phyloP scores from a whole-genome alignment of 2,888 invertebrate genomes.

The Pristionchus exspectatus region DNA sequence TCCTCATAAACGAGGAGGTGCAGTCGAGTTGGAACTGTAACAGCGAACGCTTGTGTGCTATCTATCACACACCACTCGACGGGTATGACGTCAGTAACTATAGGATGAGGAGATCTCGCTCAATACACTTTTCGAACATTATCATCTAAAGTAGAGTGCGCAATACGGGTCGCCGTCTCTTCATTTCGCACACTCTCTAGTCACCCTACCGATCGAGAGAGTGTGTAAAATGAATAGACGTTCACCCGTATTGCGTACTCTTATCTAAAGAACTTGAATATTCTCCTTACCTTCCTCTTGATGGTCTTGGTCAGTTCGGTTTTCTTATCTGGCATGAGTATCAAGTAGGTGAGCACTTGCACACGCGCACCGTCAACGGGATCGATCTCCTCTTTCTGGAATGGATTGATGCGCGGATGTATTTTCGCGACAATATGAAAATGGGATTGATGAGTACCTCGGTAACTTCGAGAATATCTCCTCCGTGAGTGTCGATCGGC shows the following conservation, averaged over 20 bases:
- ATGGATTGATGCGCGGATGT: not conserved
- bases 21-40: conserved; percentile 64
- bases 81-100: not conserved
- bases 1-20: conserved; percentile 58
- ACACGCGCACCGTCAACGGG: conserved; percentile 73
- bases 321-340: conserved; percentile 70
- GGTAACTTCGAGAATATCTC: conserved; percentile 34
- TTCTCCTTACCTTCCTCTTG: conserved; percentile 65
- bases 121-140: not conserved
- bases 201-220: too few relatives aligned
- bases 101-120: not conserved
- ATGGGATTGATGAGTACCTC: conserved; percentile 4
- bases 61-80: not conserved
- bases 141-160: too few relatives aligned
- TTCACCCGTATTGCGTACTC: too few relatives aligned
- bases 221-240: too few relatives aligned
- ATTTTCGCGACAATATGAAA: not conserved
- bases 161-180: too few relatives aligned
- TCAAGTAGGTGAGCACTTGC: conserved; percentile 71
- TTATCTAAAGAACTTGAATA: not conserved
- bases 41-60: not conserved
- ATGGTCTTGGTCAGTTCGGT: conserved; percentile 74
- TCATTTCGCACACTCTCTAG: too few relatives aligned
- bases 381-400: conserved; percentile 76
- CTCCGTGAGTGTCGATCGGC: conserved; percentile 53